Percentiles rank a stretch among this genome's conserved stretches.
Evolutionary conservation across 2,113 vertebrate genomes (phyloP).

Genomic region (Myrmecophaga tridactyla): DNA sequence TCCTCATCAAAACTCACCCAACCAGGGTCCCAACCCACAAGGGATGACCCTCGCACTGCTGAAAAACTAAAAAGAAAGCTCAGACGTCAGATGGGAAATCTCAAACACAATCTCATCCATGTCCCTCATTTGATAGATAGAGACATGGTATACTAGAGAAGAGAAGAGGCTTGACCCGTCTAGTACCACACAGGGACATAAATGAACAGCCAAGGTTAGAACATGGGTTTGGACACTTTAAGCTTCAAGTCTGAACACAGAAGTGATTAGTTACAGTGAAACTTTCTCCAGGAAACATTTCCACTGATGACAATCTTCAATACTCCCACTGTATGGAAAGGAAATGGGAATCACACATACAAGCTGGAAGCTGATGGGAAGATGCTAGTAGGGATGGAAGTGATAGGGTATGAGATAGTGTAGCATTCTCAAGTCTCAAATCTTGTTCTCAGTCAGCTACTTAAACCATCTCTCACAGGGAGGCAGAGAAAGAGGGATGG

Average conservation of each 20-base stretch:
- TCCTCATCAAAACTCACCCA: not conserved
- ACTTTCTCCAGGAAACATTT: not conserved
- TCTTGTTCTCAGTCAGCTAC: not conserved
- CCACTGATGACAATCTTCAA: not conserved
- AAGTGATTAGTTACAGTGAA: not conserved
- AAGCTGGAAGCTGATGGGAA: not conserved
- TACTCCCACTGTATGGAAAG: not conserved
- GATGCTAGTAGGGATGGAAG: not conserved
- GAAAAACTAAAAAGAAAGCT: not conserved
- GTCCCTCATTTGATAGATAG: not conserved
- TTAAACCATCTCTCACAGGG: not conserved
- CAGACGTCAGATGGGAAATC: not conserved
- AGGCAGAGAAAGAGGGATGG: not conserved
- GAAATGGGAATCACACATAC: not conserved
- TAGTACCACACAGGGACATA: too few species aligned
- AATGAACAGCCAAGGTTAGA: not conserved
- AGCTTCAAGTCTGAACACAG: not conserved
- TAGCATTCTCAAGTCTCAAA: not conserved
- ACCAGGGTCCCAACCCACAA: not conserved
- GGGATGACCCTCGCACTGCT: not conserved
- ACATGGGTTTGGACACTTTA: not conserved
- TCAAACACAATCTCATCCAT: not conserved
- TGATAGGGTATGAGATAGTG: not conserved
- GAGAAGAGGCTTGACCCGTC: not conserved
- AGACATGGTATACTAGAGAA: not conserved